A percentile compares a stretch with the other conserved stretches of the same genome.
Evolutionary conservation across 2,113 vertebrate genomes (phyloP).

Genomic region (Ceyx margarethae): DNA sequence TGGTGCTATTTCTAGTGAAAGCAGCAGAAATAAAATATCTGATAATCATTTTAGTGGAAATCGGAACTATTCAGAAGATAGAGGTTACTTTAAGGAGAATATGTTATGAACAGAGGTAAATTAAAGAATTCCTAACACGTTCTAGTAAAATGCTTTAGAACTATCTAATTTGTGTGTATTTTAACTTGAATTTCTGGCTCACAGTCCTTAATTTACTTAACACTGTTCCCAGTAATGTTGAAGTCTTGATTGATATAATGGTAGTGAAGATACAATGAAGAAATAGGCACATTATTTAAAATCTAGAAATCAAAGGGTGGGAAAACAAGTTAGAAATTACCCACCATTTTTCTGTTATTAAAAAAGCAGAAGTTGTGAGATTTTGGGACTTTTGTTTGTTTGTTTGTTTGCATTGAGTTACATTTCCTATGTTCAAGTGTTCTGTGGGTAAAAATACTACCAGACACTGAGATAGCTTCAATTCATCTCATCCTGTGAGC

Average conservation of each 20-base stretch:
- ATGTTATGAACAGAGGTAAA: neutral
- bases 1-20: neutral
- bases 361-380: neutral
- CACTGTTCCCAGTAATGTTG: neutral
- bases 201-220: neutral
- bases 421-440: neutral
- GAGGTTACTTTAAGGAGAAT: neutral
- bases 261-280: neutral
- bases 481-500: neutral
- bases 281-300: neutral
- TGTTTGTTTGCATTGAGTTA: neutral
- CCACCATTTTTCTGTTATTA: neutral
- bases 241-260: neutral
- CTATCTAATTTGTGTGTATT: neutral
- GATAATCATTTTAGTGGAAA: neutral
- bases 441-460: neutral
- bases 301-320: neutral
- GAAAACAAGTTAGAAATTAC: neutral
- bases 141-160: neutral
- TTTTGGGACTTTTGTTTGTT: neutral
- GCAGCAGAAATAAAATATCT: neutral
- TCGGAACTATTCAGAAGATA: neutral
- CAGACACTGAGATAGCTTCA: neutral
- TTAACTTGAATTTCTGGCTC: neutral
- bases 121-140: neutral